Base-by-base conservation (phyloP, 2,113 vertebrate genomes). In the human (Homo sapiens) region DNA sequence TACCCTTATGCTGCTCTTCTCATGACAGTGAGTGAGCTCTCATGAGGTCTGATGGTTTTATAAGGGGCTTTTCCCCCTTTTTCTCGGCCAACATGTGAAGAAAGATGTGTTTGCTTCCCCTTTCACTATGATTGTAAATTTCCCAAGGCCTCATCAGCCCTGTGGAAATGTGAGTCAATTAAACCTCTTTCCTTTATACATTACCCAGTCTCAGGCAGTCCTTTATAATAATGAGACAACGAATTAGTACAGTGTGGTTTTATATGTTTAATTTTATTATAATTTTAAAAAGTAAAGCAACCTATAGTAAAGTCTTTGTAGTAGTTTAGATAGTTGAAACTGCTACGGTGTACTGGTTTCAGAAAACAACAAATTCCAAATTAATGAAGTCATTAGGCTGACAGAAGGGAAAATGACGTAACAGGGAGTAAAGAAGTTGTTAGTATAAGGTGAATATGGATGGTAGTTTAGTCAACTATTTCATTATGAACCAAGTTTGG, bases 311-410 rank as follows among this genome's bases (percentile, higher is more conserved):
- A 52, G 1, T 30, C 48, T 94, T 82, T 61, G 17, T 23, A 88
- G 38, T 55, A 66, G 18, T 38, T 66, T 30, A 82, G 12, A 79
- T 57, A 76, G 10, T 57, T 92, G 25, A 72, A 82, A 68, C 6
- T 95, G 14, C 18, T 80, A 59, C 55, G 38, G 16, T 89, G 22
- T 79, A 43, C 23, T 22, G 35, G 6, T 94, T 94, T 92, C 32
- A 59, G 23, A 85, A 95, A 72, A 22, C 35, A 68, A 32, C 11
- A 75, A 90, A 59, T 95, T 83, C 35, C 23, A 92, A 95, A 64
- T 95, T 86, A 97, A 90, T 86, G n/a, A 95, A 72, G 13, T 48
- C 18, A 90, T 78, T 88, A 96, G 38, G 40, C 45, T 82, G 52
- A 75, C 50, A 96, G 35, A 89, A 92, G 22, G 22, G 5, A 97